These are phyloP conservation scores for Cepphus grylle DNA, from an alignment of 2,113 vertebrate genomes.

Conservation along the genomic window DNA sequence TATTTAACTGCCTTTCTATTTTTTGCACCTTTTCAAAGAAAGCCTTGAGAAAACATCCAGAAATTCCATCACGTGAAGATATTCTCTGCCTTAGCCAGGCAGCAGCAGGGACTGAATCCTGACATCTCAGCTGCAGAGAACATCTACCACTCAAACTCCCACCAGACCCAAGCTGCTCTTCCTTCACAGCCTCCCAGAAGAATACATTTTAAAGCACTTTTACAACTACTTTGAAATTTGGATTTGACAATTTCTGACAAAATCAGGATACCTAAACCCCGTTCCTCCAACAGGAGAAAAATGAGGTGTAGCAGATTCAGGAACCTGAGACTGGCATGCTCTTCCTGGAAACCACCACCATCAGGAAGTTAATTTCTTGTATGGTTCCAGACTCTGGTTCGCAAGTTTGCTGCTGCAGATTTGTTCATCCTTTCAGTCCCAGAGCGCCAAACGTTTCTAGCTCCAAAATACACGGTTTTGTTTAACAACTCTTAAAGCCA, in stretches of 20 bases:
- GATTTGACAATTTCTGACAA: too few species aligned
- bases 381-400: neutral
- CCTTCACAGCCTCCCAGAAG: neutral
- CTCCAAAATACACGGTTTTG: neutral
- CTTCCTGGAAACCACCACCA: neutral
- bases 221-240: neutral
- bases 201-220: neutral
- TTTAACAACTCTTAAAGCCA: neutral
- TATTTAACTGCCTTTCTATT: neutral
- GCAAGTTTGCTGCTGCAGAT: neutral
- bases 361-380: neutral
- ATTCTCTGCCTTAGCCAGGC: neutral
- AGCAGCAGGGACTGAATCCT: neutral
- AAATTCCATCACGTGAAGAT: neutral
- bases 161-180: neutral
- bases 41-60: neutral
- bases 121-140: neutral
- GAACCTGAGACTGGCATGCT: neutral
- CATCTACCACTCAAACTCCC: neutral
- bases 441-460: fast-evolving
- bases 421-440: neutral
- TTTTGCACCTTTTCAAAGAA: neutral
- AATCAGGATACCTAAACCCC: neutral
- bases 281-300: neutral
- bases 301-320: neutral